Percentiles rank a stretch among this genome's conserved stretches.
Conservation (phyloP, 2,113 vertebrate species). For the Synodontis membranacea region DNA sequence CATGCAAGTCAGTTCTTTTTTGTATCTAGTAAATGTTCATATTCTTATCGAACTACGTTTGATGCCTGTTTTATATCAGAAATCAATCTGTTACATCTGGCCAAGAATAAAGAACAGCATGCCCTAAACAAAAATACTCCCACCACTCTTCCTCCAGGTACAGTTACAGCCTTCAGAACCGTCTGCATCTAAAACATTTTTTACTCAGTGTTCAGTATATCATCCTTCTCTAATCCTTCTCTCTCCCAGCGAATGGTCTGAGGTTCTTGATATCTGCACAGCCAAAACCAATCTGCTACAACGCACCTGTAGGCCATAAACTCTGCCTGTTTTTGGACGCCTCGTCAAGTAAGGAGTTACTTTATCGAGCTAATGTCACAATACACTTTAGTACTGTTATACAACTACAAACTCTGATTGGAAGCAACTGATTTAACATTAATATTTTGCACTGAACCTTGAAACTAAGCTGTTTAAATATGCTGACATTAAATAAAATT, state of each 20-base stretch:
- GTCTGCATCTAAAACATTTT: not conserved
- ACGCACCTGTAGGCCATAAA: slow-evolving; percentile 30
- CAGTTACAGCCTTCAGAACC: not conserved
- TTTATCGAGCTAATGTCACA: not conserved
- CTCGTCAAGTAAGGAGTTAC: slow-evolving; percentile 56
- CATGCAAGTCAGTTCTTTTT: not conserved
- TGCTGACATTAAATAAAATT: too few relatives aligned
- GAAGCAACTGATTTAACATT: too few relatives aligned
- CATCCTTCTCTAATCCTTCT: not conserved
- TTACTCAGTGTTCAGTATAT: not conserved
- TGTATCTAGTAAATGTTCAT: not conserved
- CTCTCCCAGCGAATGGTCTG: slow-evolving; percentile 5
- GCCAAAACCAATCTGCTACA: slow-evolving; percentile 65
- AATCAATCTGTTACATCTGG: not conserved
- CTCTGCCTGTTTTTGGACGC: slow-evolving; percentile 64
- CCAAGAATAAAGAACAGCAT: too few relatives aligned
- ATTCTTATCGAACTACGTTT: not conserved
- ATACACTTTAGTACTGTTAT: not conserved
- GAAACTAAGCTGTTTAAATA: too few relatives aligned
- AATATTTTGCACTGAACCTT: too few relatives aligned
- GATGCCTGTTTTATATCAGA: not conserved
- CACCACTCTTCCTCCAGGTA: not conserved
- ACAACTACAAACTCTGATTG: too few relatives aligned
- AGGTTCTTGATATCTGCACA: slow-evolving; percentile 60
- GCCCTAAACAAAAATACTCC: rapidly evolving